Evolutionary conservation across 2,888 invertebrate genomes (phyloP), one percentile per base, ranked within the genome.

Genomic region (Thyatira batis): DNA sequence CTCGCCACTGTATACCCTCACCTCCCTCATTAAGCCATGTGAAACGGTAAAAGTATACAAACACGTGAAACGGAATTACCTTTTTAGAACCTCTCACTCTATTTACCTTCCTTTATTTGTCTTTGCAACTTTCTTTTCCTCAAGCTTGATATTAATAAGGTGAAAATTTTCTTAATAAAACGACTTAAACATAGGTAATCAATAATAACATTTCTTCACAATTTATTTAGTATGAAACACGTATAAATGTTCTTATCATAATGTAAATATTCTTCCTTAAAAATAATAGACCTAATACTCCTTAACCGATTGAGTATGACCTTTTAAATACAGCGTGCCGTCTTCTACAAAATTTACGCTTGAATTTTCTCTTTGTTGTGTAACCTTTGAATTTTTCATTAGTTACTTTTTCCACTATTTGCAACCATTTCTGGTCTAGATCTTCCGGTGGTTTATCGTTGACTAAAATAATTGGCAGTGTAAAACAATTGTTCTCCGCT

Each of bases 381-480:
- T 84, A 78, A 10, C 69, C 77, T 73, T 84, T 89, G 8, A 87
- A 65, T 55, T 82, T 87, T 4, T 87, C 88, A 63, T 72, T 82
- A 0, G 80, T 65, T 9, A 84, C 64, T 44, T 75, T 73, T 25
- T 88, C 84, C 0, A 87, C 75, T 3, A 86, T 69, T 46, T 84
- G 75, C 9, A 78, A 65, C 87, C 86, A 87, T 63, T 84, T 87
- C 51, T 86, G 82, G 51, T 89, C 91, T 10, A 89, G 79, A 63
- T 89, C 90, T 62, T 89, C 90, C 0, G 84, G 84, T 13, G 85
- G 84, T 62, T 84, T 84, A 43, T 92, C 92, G 45, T 92, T 92
- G 3, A 90, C 82, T 61, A 92, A 61, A 20, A 92, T 91, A 25
- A 91, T 86, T 1, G 91, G 92, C 57, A 87, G 82, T 8, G 77